Percentiles rank a stretch among this genome's conserved stretches.
Conservation (phyloP, 37 sponge, comb jelly and placozoan species). For the Amphimedon queenslandica region DNA sequence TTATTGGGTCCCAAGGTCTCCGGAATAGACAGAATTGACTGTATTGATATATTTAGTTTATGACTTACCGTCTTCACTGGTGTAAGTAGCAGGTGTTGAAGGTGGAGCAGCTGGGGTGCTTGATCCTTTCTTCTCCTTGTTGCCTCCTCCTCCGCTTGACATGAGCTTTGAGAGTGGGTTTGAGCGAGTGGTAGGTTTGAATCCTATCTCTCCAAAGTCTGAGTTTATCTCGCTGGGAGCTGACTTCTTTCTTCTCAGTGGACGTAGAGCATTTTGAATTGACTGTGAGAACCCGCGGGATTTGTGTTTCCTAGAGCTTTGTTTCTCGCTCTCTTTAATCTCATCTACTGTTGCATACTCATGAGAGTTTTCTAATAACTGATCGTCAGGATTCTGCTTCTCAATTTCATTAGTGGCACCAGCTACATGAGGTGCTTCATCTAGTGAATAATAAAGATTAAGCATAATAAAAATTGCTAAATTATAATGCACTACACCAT, state of each 20-base stretch:
- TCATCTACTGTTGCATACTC: slow-evolving; percentile 29
- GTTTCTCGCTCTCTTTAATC: slow-evolving; percentile 12
- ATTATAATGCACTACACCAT: too few species aligned
- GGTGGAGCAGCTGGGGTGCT: slow-evolving; percentile 29
- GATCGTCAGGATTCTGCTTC: too few species aligned
- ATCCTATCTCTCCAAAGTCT: slow-evolving; percentile 39
- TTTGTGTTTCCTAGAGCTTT: slow-evolving; percentile 2
- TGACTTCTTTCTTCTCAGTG: background rate
- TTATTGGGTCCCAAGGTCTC: too few species aligned
- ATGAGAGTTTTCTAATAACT: background rate
- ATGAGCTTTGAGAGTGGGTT: slow-evolving; percentile 51
- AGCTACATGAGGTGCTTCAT: too few species aligned
- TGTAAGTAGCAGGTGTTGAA: slow-evolving; percentile 45
- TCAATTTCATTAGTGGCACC: too few species aligned
- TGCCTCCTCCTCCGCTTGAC: too few species aligned
- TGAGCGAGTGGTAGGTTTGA: slow-evolving; percentile 41
- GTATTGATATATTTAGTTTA: background rate
- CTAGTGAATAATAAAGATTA: too few species aligned
- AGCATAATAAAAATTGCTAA: too few species aligned
- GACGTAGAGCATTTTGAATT: slow-evolving; percentile 31
- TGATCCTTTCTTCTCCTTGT: background rate
- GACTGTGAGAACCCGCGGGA: slow-evolving; percentile 32
- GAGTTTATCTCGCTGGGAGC: background rate
- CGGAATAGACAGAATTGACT: too few species aligned
- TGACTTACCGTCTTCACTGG: slow-evolving; percentile 30